These are phyloP conservation scores for Iselma pallidipennis DNA, from an alignment of 2,888 invertebrate genomes.

Conservation along the genomic window DNA sequence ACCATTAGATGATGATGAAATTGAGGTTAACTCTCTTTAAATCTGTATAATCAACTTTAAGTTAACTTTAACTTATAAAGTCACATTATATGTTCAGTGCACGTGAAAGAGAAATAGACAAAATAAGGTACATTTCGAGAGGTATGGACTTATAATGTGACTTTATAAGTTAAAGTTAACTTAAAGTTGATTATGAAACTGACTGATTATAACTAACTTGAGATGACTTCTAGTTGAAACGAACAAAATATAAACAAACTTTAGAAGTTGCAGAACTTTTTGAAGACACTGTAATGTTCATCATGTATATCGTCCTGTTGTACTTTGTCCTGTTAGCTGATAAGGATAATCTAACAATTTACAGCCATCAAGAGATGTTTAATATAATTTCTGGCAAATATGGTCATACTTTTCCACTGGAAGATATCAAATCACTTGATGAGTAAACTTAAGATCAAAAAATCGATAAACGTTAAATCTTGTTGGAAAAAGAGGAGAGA, in stretches of 20 bases:
- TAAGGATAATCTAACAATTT: slow-evolving; percentile 30
- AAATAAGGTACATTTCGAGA: too few relatives aligned
- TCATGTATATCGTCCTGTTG: slow-evolving; percentile 37
- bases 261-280: slow-evolving; percentile 13
- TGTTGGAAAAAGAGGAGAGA: too few relatives aligned
- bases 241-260: background rate
- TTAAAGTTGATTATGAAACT: too few relatives aligned
- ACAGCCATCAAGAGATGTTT: slow-evolving; percentile 33
- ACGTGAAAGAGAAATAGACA: too few relatives aligned
- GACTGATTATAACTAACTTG: background rate
- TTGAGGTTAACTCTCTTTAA: background rate
- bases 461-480: background rate
- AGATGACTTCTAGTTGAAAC: background rate
- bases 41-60: too few relatives aligned
- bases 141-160: too few relatives aligned
- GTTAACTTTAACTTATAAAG: too few relatives aligned
- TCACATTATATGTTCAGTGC: too few relatives aligned
- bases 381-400: slow-evolving; percentile 28
- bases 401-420: slow-evolving; percentile 6
- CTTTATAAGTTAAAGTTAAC: too few relatives aligned
- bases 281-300: slow-evolving; percentile 40
- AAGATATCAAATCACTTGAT: background rate
- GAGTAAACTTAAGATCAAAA: slow-evolving; percentile 3
- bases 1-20: slow-evolving; percentile 3
- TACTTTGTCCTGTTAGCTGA: slow-evolving; percentile 39